These are phyloP conservation scores for Spilosoma lubricipeda DNA, from an alignment of 2,888 invertebrate genomes.

Conservation along the genomic window DNA sequence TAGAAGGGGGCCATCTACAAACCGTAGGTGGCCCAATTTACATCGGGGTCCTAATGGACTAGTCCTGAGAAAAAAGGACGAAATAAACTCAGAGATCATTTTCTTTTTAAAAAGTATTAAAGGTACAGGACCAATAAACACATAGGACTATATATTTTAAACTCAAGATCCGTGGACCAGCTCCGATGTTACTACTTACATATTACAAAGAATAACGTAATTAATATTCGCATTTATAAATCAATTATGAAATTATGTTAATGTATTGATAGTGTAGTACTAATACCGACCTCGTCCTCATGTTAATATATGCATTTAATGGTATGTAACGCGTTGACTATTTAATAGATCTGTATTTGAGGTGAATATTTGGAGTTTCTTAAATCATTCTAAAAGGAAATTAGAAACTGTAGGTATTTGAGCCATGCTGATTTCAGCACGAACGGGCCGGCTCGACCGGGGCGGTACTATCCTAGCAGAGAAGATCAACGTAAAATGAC, in stretches of 20 bases:
- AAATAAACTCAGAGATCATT: too few relatives aligned
- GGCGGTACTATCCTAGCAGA: too few relatives aligned
- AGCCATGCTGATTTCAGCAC: too few relatives aligned
- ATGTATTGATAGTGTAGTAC: background rate
- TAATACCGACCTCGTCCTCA: slow-evolving; percentile 9
- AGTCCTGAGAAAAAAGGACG: too few relatives aligned
- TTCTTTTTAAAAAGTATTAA: too few relatives aligned
- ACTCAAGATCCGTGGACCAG: background rate
- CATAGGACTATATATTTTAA: background rate
- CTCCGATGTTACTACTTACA: background rate
- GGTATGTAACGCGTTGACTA: background rate
- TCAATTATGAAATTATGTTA: slow-evolving; percentile 3
- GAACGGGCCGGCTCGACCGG: too few relatives aligned
- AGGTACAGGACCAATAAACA: too few relatives aligned
- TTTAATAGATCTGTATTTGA: background rate
- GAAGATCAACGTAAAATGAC: too few relatives aligned
- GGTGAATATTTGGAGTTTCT: background rate
- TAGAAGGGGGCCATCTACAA: too few relatives aligned
- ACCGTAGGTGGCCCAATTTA: too few relatives aligned
- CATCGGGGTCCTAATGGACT: too few relatives aligned
- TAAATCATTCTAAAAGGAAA: background rate
- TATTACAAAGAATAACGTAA: background rate
- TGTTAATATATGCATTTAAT: background rate
- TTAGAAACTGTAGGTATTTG: too few relatives aligned
- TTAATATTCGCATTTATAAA: background rate